Percentiles rank a stretch among this genome's conserved stretches.
Evolutionary conservation across 2,113 vertebrate genomes (phyloP).

Genomic region (Coreoperca whiteheadi): DNA sequence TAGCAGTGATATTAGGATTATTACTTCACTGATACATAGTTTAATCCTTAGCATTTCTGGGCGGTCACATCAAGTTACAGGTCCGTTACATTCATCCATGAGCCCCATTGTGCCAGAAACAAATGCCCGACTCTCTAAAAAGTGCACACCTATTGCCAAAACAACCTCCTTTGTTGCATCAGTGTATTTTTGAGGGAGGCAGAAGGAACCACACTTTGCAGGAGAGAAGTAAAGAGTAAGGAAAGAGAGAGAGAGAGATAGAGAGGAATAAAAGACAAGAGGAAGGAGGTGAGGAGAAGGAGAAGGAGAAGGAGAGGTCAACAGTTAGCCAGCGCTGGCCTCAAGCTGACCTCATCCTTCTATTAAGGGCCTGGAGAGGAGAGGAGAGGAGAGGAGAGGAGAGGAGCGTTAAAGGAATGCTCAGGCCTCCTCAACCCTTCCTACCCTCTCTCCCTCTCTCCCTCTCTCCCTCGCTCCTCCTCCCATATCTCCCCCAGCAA

Average conservation of each 20-base stretch:
- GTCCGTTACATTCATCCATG: constrained; percentile 10
- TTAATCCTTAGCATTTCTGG: constrained; percentile 29
- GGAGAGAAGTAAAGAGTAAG: constrained; percentile 16
- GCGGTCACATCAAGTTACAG: constrained; percentile 22
- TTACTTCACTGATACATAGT: constrained; percentile 20
- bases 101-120: constrained; percentile 21
- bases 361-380: constrained; percentile 76
- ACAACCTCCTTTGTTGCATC: constrained; percentile 38
- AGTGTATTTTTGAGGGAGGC: constrained; percentile 9
- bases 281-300: constrained; percentile 45
- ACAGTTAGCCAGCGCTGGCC: constrained; percentile 89
- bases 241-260: constrained; percentile 10
- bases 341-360: constrained; percentile 89
- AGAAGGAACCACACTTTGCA: constrained; percentile 13
- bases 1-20: constrained; percentile 27
- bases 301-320: constrained; percentile 86
- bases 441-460: constrained; percentile 56
- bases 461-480: constrained; percentile 65
- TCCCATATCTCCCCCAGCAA: constrained; percentile 88
- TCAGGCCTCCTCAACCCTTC: constrained; percentile 72
- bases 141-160: constrained; percentile 43
- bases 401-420: constrained; percentile 89
- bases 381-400: constrained; percentile 20
- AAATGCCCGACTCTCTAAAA: constrained; percentile 24
- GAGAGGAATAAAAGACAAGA: constrained; percentile 26